Evolutionary conservation across 2,113 vertebrate species (phyloP), one percentile per base, ranked within the genome.

Genomic region (Tetrao urogallus): DNA sequence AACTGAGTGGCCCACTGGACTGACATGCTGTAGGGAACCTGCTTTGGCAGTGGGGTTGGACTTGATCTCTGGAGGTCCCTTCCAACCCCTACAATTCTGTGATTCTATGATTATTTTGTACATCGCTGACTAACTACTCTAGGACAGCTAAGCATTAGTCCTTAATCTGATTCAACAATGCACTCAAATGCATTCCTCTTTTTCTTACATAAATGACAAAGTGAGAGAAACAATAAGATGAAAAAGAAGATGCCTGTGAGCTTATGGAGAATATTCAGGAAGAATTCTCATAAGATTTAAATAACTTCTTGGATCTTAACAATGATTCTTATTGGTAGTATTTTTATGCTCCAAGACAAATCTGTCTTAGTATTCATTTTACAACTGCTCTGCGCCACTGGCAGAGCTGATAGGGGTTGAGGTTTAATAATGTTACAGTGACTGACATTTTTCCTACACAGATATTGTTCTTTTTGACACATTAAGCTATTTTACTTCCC

Each of bases 341-440:
- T 80, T 86, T 82, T 40, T 93, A 88, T 69, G 21, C 7, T 70
- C 2, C 6, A n/a, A 79, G 83, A 90, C 67, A 83, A 90, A 93
- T 79, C 36, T 76, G 20, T 78, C 71, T 86, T 78, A 67, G 17
- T 86, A 66, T 71, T 90, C 78, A 36, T 63, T 30, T 47, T 87
- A 80, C 64, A 89, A 52, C 10, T 47, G 8, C 8, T 88, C 56
- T 70, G 16, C 6, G 45, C 36, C 50, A 28, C 13, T 75, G 61
- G 7, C 48, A 72, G 24, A 18, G 20, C 19, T 76, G 58, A 65
- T 45, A 57, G 28, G 30, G 50, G 14, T 32, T 85, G 6, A 67
- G 72, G 61, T 50, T 88, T 72, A 81, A 76, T 58, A 25, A 77
- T 83, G 86, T 58, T 90, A 34, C 45, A 72, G 34, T 73, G 17